Evolutionary conservation across 2,888 invertebrate species (phyloP), one percentile per base, ranked within the genome.

Genomic region (Stenchaetothrips biformis): DNA sequence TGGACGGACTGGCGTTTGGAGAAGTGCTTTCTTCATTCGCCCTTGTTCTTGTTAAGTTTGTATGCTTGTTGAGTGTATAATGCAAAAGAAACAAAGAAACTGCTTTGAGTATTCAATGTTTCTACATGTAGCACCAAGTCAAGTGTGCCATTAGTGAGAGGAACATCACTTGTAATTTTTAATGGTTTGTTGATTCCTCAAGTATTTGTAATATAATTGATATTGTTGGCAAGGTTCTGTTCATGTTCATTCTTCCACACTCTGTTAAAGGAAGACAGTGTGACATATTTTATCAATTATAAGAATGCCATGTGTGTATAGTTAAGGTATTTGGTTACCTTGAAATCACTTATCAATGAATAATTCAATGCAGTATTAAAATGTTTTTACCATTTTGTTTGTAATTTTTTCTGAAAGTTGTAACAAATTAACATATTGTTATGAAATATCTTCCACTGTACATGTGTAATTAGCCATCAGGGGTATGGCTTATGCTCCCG

Each of bases 291-390:
- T 59, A 59, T 59, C 59, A 74, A 25, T 25, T 25, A 74, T 74
- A 11, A 53, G 11, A 25, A 59, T 18, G 59, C 59, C 59, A 8
- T 74, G 37, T 37, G 37, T 74, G 1, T 7, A 25, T 74, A 74
- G 67, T 13, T 18, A 74, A 74, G 67, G 67, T 74, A 74, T 25
- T 74, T 74, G 21, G 67, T 7, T 74, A 74, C 67, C 67, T 74
- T n/a, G 25, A 74, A 74, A 74, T 74, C 67, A 74, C 67, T 74
- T 74, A 74, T 74, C 67, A 74, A 74, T 74, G 67, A 74, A 74
- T 74, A 74, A 74, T 74, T 74, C 67, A 74, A 74, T 74, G 67
- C 67, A 74, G 67, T 74, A 74, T 74, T 74, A 74, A 74, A 74
- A 74, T 74, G 67, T 74, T 74, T 74, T 74, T 74, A 74, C 67